A percentile compares a stretch with the other conserved stretches of the same genome.
Evolutionary conservation across 2,888 invertebrate genomes (phyloP).

Genomic region (Tineola bisselliella): DNA sequence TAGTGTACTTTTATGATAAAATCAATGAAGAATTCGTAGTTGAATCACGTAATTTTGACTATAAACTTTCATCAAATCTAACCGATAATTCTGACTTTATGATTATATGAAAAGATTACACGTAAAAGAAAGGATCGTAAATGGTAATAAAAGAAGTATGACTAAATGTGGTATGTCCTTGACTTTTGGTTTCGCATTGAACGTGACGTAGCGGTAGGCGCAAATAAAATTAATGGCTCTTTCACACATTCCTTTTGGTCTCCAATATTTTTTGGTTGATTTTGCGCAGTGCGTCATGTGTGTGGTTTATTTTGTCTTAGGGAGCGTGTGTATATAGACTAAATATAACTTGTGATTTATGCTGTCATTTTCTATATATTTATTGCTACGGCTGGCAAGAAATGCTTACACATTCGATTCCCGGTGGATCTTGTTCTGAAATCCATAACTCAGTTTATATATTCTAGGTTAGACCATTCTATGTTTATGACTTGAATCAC

Average conservation of each 20-base stretch:
- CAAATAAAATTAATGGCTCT: constrained; percentile 3
- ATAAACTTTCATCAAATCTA: too few relatives aligned
- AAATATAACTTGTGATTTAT: background rate
- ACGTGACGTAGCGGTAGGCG: background rate
- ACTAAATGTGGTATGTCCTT: background rate
- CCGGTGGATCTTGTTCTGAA: too few relatives aligned
- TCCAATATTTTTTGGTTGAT: constrained; percentile 1
- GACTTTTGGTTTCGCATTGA: background rate
- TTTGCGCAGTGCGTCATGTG: constrained; percentile 12
- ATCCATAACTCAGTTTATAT: too few relatives aligned
- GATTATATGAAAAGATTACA: background rate
- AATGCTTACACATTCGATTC: too few relatives aligned
- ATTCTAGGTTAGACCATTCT: too few relatives aligned
- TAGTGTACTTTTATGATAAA: too few relatives aligned
- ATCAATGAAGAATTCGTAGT: too few relatives aligned
- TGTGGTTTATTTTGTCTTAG: background rate
- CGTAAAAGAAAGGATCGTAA: background rate
- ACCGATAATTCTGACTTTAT: background rate
- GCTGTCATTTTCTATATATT: too few relatives aligned
- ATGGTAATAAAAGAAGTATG: background rate
- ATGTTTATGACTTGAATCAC: too few relatives aligned
- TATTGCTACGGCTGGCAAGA: too few relatives aligned
- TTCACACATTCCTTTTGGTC: background rate
- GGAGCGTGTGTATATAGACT: background rate
- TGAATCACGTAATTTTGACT: too few relatives aligned